Percentiles rank a stretch among this genome's conserved stretches.
Conservation (phyloP, 2,797 vertebrate genomes). For the Aphelocoma californica region DNA sequence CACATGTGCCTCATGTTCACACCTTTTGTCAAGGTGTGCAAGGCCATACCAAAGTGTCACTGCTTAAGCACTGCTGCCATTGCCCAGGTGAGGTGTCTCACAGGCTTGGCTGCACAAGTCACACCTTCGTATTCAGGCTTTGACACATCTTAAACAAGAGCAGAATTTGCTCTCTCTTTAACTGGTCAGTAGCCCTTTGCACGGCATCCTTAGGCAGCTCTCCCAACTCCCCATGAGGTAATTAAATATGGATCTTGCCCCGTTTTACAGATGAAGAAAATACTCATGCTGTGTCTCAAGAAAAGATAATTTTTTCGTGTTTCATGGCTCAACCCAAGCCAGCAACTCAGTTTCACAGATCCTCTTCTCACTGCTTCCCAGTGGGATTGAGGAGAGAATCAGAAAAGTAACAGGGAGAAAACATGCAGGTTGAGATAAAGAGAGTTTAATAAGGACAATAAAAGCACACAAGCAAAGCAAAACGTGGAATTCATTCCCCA, state of each 20-base stretch:
- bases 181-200: background rate
- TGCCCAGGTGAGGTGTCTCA: background rate
- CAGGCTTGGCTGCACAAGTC: background rate
- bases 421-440: background rate
- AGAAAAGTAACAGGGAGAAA: background rate
- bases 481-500: background rate
- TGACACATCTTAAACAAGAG: background rate
- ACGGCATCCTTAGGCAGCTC: background rate
- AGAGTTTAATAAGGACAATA: background rate
- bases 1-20: accelerated
- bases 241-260: slow-evolving; percentile 2
- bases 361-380: background rate
- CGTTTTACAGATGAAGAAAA: background rate
- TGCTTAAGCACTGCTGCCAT: background rate
- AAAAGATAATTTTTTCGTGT: background rate
- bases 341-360: background rate
- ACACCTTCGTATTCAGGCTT: background rate
- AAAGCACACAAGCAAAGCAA: background rate
- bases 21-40: background rate
- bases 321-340: background rate
- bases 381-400: accelerated
- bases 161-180: background rate
- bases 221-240: background rate
- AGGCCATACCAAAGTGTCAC: background rate
- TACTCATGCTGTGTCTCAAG: background rate